phyloP scores from a whole-genome alignment of 64 coral and sea anemone genomes.

The Dendronephthya gigantea region DNA sequence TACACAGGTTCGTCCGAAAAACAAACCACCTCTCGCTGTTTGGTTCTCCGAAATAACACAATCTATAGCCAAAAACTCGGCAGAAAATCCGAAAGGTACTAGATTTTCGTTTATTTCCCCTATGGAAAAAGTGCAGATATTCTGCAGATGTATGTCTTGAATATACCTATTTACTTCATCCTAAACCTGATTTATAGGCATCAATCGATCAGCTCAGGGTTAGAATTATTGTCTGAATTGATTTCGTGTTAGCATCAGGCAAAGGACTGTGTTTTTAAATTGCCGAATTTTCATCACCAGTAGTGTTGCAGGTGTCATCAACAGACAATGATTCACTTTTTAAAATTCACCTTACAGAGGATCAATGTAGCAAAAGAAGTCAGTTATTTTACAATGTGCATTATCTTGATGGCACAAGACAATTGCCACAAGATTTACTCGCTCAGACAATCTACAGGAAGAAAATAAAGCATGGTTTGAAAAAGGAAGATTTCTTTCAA shows the following conservation, averaged over 20 bases:
- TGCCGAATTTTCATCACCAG: too few relatives aligned
- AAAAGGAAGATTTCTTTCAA: neutral
- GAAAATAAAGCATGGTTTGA: neutral
- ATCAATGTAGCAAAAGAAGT: neutral
- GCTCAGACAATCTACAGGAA: neutral
- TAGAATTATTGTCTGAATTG: too few relatives aligned
- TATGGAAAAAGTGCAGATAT: too few relatives aligned
- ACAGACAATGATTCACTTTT: neutral
- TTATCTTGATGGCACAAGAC: neutral
- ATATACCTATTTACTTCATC: too few relatives aligned
- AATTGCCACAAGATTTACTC: neutral
- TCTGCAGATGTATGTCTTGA: too few relatives aligned
- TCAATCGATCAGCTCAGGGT: too few relatives aligned
- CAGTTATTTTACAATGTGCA: neutral
- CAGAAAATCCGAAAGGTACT: neutral
- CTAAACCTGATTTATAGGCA: too few relatives aligned
- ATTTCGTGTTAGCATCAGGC: too few relatives aligned
- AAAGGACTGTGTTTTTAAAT: too few relatives aligned
- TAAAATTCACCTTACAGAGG: neutral
- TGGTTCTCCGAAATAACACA: neutral
- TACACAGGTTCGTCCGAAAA: neutral
- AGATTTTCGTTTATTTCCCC: too few relatives aligned
- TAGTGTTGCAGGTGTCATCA: too few relatives aligned
- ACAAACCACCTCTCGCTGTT: neutral
- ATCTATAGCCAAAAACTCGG: neutral